Conservation (phyloP, 2,113 vertebrate genomes). For the Prolemur simus region DNA sequence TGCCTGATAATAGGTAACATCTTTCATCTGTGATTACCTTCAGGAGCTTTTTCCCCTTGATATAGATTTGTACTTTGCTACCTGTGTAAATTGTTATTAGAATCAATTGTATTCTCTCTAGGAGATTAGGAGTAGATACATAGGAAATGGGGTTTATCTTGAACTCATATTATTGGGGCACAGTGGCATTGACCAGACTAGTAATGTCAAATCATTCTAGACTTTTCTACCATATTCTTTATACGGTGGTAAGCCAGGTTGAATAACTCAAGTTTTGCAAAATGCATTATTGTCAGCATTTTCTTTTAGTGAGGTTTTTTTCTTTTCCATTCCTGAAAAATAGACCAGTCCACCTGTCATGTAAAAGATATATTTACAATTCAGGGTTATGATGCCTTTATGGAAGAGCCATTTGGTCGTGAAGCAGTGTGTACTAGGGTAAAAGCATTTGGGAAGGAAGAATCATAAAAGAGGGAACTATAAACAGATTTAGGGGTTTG, state of each 20-base stretch:
- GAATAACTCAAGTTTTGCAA: neutral
- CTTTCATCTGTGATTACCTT: conserved; percentile 68
- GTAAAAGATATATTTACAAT: neutral
- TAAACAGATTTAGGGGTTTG: neutral
- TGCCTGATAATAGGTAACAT: conserved; percentile 62
- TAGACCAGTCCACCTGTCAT: neutral
- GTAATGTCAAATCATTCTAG: conserved; percentile 36
- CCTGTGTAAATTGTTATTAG: conserved; percentile 69
- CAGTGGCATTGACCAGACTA: neutral
- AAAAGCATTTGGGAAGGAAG: neutral
- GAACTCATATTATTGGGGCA: conserved; percentile 36
- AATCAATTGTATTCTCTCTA: conserved; percentile 63
- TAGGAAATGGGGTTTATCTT: conserved; percentile 48
- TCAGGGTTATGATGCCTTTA: neutral
- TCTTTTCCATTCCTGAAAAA: neutral
- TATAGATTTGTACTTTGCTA: conserved; percentile 62
- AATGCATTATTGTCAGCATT: neutral
- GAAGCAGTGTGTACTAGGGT: neutral
- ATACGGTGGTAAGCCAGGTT: neutral
- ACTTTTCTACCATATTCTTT: neutral
- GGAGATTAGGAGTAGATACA: conserved; percentile 9
- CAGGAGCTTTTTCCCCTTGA: conserved; percentile 18
- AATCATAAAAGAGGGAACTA: too few species aligned
- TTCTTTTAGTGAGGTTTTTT: neutral
- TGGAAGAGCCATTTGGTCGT: neutral